phyloP scores from a whole-genome alignment of 2,888 invertebrate genomes.

The Dinocampus coccinellae region DNA sequence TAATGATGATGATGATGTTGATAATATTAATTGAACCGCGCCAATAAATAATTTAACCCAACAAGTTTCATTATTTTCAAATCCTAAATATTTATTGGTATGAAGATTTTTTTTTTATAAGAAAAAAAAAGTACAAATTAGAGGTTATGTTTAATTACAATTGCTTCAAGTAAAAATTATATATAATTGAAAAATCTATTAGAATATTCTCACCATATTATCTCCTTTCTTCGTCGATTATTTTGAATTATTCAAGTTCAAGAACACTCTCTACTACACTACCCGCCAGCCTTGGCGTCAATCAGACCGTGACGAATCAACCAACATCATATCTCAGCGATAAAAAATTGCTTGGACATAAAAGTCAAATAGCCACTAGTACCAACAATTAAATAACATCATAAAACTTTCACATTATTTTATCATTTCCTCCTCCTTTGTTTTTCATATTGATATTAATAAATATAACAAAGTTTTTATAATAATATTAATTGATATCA shows the following conservation, averaged over 20 bases:
- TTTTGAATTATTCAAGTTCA: conserved; percentile 50
- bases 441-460: neutral
- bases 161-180: neutral
- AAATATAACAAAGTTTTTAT: neutral
- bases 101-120: too few relatives aligned
- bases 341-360: conserved; percentile 20
- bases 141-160: neutral
- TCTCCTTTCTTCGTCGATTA: neutral
- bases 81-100: too few relatives aligned
- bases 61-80: neutral
- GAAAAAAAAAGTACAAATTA: neutral
- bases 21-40: neutral
- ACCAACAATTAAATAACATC: neutral
- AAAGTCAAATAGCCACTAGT: conserved; percentile 15
- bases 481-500: neutral
- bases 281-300: neutral
- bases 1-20: neutral
- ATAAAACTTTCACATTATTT: neutral
- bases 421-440: neutral
- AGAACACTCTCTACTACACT: conserved; percentile 45
- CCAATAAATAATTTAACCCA: neutral
- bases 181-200: neutral
- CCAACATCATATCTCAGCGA: conserved; percentile 27
- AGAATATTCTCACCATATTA: neutral
- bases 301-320: conserved; percentile 37